Base-by-base conservation (phyloP, 2,888 invertebrate genomes). In the Sesamia inferens region DNA sequence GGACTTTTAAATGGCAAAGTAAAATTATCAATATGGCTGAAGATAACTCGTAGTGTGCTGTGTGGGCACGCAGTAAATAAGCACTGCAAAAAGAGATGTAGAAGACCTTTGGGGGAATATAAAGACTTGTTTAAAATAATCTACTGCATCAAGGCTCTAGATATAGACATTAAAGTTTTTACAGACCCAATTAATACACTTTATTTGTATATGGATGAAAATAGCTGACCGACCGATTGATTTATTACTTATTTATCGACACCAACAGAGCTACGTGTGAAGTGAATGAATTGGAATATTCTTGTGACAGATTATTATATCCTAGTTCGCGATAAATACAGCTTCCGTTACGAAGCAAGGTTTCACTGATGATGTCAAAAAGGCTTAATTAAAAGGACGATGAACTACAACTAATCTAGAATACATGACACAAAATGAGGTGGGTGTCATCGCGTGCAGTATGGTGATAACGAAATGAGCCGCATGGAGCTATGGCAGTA, bases 401-500 rank as follows among this genome's bases (percentile, higher is more conserved):
- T 57, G 66, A 65, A 64, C 77, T 24, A 70, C 55, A 42, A 31
- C 19, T 54, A 70, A 69, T 58, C 55, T 78, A 70, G 77, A 44
- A 48, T 59, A 68, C 51, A 31, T 31, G 31, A 31, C 31, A 31
- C 31, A 31, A 61, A 69, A 66, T 59, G 16, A 54, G 48, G 63
- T 67, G 62, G 58, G 71, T 77, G 66, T 63, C 64, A 63, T 79
- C 24, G 78, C 82, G 78, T 79, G 78, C 62, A 70, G 31, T 42
- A 48, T 44, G 55, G 70, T 71, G 55, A 64, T 78, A 78, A 78
- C 66, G 48, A 54, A 71, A 70, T n/a, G 67, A 62, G 51, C 77
- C 82, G 58, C 77, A 65, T 47, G 78, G 19, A 62, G 58, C 48
- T 55, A 70, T 54, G 19, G 1, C 44, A 44, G 14, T 22, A 14